These are phyloP conservation scores for Agrochola litura DNA, from an alignment of 2,888 invertebrate genomes.

Conservation along the genomic window DNA sequence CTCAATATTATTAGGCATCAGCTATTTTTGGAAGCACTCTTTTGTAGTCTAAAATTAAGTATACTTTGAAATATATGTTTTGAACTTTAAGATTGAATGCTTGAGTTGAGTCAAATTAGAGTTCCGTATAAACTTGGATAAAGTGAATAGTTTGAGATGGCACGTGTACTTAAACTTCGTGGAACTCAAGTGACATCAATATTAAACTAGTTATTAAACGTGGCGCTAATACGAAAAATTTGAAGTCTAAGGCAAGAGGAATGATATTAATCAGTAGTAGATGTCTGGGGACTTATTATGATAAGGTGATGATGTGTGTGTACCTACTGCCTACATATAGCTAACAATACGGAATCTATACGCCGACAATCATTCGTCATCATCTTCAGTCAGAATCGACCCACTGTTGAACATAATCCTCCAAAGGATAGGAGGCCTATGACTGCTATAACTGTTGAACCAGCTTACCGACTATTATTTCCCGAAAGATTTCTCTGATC, in stretches of 20 bases:
- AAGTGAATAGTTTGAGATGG: not conserved
- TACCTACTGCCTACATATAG: too few relatives aligned
- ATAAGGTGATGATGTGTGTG: not conserved
- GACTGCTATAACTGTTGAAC: not conserved
- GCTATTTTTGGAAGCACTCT: conserved; percentile 32
- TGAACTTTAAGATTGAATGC: conserved; percentile 14
- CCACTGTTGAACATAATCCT: not conserved
- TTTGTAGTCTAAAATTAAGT: conserved; percentile 12
- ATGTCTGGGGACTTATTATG: not conserved
- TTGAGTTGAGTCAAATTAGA: not conserved
- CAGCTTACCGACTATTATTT: conserved; percentile 37
- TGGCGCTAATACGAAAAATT: too few relatives aligned
- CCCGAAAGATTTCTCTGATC: conserved; percentile 16
- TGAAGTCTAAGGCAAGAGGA: not conserved
- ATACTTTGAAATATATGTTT: not conserved
- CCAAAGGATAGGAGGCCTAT: not conserved
- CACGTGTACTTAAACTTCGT: not conserved
- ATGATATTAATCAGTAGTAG: not conserved
- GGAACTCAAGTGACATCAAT: not conserved
- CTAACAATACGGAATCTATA: not conserved
- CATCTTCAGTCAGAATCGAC: not conserved
- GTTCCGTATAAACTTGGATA: not conserved
- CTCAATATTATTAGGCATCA: conserved; percentile 32
- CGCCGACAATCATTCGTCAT: not conserved
- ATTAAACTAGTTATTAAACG: not conserved